Base-by-base conservation (phyloP, 2,888 invertebrate genomes). In the Maniola hyperantus region DNA sequence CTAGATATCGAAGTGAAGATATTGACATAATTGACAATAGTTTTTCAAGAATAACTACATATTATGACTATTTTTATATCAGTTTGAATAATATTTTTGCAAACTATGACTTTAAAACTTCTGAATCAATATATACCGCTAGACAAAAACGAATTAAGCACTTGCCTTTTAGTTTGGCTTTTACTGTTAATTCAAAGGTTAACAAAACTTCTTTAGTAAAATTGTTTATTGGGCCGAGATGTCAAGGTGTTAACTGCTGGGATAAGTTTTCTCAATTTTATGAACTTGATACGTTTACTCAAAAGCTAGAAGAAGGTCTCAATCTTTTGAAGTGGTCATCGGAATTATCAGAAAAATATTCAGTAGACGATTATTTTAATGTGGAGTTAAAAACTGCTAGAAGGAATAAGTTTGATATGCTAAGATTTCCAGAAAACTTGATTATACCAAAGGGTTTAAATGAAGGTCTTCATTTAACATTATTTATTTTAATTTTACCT, bases 221-320 rank as follows among this genome's bases (percentile, higher is more conserved):
- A 72, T 68, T 91, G 42, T 92, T 86, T 72, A 73, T 92, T 26
- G 91, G 91, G 10, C 91, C 91, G 44, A 76, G 73, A n/a, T 91
- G 91, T 72, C 65, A 73, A 46, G 58, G 67, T 6, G 68, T 70
- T 13, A 71, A 77, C 58, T 91, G 91, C 69, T 89, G 85, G 84
- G 60, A 79, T 42, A 67, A 81, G 36, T 83, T 81, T 73, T 69
- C 76, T 0, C 79, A 77, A 33, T 92, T 87, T 74, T 90, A 81
- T 72, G 86, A 89, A 75, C 73, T 91, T 2, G 90, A 89, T 65
- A 78, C 81, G 5, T 90, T 82, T 66, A 67, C 69, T 36, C 75
- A 77, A 15, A 73, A 72, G 26, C 73, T 91, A 33, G 72, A 79
- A 69, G 73, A 80, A 71, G 91, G 90, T 55, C n/a, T 73, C 1